phyloP scores from a whole-genome alignment of 2,113 vertebrate species.

The Lamprologus tigripictilis region DNA sequence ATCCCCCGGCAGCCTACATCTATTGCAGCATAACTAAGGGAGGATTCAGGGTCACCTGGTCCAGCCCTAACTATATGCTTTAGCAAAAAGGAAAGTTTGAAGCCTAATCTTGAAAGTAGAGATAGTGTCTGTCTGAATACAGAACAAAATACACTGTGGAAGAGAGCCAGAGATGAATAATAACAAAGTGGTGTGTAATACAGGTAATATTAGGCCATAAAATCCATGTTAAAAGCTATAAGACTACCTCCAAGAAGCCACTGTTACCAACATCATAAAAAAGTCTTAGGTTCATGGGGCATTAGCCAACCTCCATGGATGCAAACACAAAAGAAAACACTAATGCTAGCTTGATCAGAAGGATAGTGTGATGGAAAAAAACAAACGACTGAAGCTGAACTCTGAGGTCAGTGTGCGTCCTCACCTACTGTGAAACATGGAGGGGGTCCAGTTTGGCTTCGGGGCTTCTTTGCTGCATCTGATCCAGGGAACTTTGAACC shows the following conservation, averaged over 20 bases:
- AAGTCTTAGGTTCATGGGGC: not conserved
- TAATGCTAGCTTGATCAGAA: fast-evolving
- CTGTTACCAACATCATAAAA: not conserved
- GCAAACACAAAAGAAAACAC: not conserved
- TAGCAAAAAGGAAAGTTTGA: not conserved
- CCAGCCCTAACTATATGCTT: not conserved
- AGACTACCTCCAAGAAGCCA: not conserved
- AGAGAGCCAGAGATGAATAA: not conserved
- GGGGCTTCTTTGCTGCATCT: not conserved
- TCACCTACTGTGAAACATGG: not conserved
- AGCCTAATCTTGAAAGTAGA: not conserved
- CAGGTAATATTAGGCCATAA: fast-evolving
- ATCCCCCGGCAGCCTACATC: fast-evolving
- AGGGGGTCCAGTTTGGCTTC: not conserved
- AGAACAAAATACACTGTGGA: not conserved
- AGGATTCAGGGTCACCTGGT: not conserved
- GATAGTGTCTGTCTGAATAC: not conserved
- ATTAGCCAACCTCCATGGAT: not conserved
- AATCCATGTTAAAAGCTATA: not conserved
- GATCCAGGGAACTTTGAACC: not conserved
- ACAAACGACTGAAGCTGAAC: not conserved
- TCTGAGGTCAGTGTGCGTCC: not conserved
- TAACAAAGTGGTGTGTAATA: not conserved
- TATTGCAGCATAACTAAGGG: not conserved
- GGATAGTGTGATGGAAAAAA: not conserved